Percentiles rank a stretch among this genome's conserved stretches.
phyloP scores from a whole-genome alignment of 2,797 vertebrate species.

The Eulemur mongoz region DNA sequence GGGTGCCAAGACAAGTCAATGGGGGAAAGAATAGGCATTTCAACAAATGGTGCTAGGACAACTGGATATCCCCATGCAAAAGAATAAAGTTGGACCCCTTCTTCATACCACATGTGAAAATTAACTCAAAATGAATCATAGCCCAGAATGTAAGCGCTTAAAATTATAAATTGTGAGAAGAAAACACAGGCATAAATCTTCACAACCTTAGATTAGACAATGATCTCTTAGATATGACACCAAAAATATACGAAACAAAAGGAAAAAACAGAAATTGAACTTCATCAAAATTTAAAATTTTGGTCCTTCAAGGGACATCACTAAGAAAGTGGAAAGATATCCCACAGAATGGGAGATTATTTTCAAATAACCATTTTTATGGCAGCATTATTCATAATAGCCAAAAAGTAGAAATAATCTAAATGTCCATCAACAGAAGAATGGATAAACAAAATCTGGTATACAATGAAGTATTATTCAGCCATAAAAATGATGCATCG shows the following conservation, averaged over 20 bases:
- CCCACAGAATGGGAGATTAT: not conserved
- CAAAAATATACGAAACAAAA: not conserved
- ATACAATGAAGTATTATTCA: not conserved
- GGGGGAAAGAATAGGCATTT: not conserved
- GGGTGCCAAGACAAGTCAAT: not conserved
- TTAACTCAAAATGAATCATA: not conserved
- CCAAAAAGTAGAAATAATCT: not conserved
- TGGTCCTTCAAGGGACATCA: not conserved
- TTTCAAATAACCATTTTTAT: constrained; percentile 1
- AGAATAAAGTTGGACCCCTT: not conserved
- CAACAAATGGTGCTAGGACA: not conserved
- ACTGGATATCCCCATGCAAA: not conserved
- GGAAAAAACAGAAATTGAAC: not conserved
- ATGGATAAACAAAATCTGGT: not conserved
- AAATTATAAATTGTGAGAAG: not conserved
- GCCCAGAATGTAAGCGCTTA: not conserved
- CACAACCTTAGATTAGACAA: not conserved
- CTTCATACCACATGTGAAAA: not conserved
- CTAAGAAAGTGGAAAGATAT: not conserved
- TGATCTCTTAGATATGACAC: not conserved
- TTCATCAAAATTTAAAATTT: not conserved
- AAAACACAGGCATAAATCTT: not conserved
- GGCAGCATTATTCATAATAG: not conserved
- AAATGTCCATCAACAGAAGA: not conserved
- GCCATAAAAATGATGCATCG: not conserved